Evolutionary conservation across 2,797 vertebrate genomes (phyloP), one percentile per base, ranked within the genome.

Genomic region (Neosilurus hyrtlii): DNA sequence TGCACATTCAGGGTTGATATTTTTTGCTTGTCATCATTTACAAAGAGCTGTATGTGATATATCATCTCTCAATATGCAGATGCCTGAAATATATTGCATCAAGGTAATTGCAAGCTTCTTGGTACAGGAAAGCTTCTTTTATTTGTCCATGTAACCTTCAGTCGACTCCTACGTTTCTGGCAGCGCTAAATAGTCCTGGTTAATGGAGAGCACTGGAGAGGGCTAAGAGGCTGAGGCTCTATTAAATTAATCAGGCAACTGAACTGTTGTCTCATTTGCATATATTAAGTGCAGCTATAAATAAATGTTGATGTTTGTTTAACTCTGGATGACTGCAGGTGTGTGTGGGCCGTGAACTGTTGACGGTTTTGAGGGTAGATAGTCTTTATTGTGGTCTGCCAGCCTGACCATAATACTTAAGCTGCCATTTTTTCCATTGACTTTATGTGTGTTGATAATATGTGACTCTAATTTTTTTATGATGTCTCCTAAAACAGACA

Each of bases 201-300:
- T 49, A 49, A 70, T 84, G 80, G 67, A 68, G 78, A 63, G 66
- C 22, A 67, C 73, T 81, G 75, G 62, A 79, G 57, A 82, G 72
- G 68, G 73, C 26, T 81, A 66, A 86, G 67, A 84, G 84, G 79
- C 68, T 72, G 12, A 54, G 85, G 78, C 24, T 63, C 72, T 86
- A 83, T 88, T 86, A 75, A 88, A 87, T 86, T 88, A 88, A 90
- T 88, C 84, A 86, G 77, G 82, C 73, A 81, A 83, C 79, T 79
- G 65, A 82, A 84, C 74, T 73, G 70, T 73, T 35, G 73, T 66
- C 79, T 76, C 71, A 78, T 82, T 83, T 82, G 68, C 62, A 84
- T 75, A 89, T 85, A 88, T 87, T 82, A 82, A 88, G 85, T 51
- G 79, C 81, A 62, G 70, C 87, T 92, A 90, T 88, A 89, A 88